These are phyloP conservation scores for Paraplagusia blochii DNA, from an alignment of 2,113 vertebrate genomes.

Conservation along the genomic window DNA sequence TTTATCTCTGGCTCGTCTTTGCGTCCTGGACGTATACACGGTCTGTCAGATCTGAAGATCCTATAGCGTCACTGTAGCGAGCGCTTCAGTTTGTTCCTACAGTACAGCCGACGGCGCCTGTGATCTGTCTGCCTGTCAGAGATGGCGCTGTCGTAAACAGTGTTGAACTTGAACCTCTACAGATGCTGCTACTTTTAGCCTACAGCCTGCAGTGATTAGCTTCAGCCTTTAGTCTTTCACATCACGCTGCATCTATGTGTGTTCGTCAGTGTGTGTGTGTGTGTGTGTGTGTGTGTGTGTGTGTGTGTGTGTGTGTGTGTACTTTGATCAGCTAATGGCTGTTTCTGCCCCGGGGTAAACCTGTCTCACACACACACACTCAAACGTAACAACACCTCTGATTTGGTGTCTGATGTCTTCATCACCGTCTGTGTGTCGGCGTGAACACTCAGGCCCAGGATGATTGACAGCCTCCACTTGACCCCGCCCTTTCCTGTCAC, in stretches of 20 bases:
- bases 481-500: slow-evolving; percentile 39
- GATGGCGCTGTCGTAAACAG: slow-evolving; percentile 5
- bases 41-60: neutral
- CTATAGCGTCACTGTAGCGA: neutral
- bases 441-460: slow-evolving; percentile 1
- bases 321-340: slow-evolving; percentile 65
- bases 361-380: slow-evolving; percentile 37
- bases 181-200: slow-evolving; percentile 50
- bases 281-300: slow-evolving; percentile 14
- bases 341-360: slow-evolving; percentile 61
- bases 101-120: neutral
- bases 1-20: neutral
- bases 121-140: neutral
- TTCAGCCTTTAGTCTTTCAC: slow-evolving; percentile 49
- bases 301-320: slow-evolving; percentile 32
- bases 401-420: slow-evolving; percentile 2
- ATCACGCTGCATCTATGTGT: slow-evolving; percentile 10
- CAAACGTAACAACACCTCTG: too few species aligned
- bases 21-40: neutral
- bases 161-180: slow-evolving; percentile 39
- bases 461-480: slow-evolving; percentile 60
- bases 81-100: neutral
- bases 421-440: slow-evolving; percentile 12
- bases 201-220: slow-evolving; percentile 48
- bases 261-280: too few species aligned